These are phyloP conservation scores for Caenorhabditis brenneri DNA, from an alignment of 1,140 invertebrate genomes.

Conservation along the genomic window DNA sequence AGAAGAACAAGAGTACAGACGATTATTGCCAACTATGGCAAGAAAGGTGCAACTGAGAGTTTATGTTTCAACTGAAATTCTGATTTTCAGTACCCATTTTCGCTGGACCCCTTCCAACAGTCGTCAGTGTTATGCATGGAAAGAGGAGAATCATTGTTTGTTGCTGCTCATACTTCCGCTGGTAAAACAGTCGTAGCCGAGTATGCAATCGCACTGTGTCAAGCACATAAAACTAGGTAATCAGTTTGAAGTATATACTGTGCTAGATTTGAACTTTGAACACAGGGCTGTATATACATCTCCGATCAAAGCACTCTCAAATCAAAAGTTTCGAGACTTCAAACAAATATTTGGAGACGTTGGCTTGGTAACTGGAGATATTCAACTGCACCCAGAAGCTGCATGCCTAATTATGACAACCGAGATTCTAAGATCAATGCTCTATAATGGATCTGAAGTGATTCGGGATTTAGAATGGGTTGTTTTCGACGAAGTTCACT, in stretches of 20 bases:
- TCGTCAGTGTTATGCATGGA: conserved; percentile 91
- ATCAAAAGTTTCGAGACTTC: conserved; percentile 98
- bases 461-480: conserved; percentile 96
- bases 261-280: not conserved
- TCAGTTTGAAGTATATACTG: not conserved
- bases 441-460: conserved; percentile 92
- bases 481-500: conserved; percentile 99
- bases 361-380: conserved; percentile 91
- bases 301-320: conserved; percentile 97
- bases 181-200: conserved; percentile 99
- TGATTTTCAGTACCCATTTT: conserved; percentile 80
- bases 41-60: conserved; percentile 10
- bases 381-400: conserved; percentile 91
- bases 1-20: not conserved
- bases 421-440: conserved; percentile 92
- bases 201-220: conserved; percentile 90
- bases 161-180: conserved; percentile 97
- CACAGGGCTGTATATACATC: conserved; percentile 93
- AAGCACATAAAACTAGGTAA: conserved; percentile 87
- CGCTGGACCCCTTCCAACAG: conserved; percentile 95
- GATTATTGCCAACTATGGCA: conserved; percentile 37
- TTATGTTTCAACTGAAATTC: not conserved
- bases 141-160: conserved; percentile 91
- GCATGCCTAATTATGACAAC: conserved; percentile 98
- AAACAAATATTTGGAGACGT: conserved; percentile 82